Evolutionary conservation across 2,113 vertebrate species (phyloP).

Genomic region (Sarotherodon lohbergeri): DNA sequence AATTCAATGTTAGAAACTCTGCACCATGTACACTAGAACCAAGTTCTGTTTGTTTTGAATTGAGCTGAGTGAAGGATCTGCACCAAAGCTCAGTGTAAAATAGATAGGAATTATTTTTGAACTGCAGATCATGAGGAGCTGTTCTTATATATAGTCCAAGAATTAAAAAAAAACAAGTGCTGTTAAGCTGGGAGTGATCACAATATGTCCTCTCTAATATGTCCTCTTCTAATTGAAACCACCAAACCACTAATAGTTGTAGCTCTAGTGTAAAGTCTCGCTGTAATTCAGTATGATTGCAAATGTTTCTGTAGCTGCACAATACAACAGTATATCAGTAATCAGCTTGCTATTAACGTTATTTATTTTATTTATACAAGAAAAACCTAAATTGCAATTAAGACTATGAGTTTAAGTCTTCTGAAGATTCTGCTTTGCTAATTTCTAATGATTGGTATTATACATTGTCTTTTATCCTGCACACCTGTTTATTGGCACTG

Average conservation of each 20-base stretch:
- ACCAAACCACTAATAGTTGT: not conserved
- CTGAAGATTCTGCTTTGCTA: not conserved
- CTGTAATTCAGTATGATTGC: not conserved
- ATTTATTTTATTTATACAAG: not conserved
- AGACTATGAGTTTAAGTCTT: not conserved
- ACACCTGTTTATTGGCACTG: not conserved
- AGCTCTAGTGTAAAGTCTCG: not conserved
- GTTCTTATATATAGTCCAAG: not conserved
- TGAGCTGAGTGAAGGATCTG: not conserved
- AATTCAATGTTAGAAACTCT: not conserved
- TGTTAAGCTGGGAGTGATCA: not conserved
- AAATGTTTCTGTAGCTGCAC: not conserved
- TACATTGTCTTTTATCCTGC: not conserved
- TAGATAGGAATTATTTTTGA: not conserved
- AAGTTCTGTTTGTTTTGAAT: not conserved
- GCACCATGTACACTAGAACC: not conserved
- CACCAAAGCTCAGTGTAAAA: not conserved
- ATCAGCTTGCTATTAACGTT: not conserved
- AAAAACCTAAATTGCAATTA: not conserved
- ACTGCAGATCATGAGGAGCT: not conserved
- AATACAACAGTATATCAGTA: not conserved
- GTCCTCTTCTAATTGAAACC: not conserved
- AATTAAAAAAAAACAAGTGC: not conserved
- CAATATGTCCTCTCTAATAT: not conserved
- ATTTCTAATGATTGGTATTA: not conserved